Percentiles rank a stretch among this genome's conserved stretches.
Conservation (phyloP, 2,113 vertebrate species). For the Potamarius usumacintae region DNA sequence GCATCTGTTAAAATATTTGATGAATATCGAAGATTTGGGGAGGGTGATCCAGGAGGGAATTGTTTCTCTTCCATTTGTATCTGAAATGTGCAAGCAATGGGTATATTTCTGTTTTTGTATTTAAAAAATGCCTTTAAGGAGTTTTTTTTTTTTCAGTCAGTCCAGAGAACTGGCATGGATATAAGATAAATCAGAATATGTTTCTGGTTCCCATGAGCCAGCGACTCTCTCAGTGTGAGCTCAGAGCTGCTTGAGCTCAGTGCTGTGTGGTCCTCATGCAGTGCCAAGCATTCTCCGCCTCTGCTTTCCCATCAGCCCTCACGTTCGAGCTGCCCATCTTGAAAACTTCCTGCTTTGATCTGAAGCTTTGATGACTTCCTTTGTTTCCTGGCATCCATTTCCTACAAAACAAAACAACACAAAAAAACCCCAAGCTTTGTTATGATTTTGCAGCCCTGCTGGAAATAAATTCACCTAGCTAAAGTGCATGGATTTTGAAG, state of each 20-base stretch:
- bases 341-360: conserved; percentile 36
- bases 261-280: conserved; percentile 49
- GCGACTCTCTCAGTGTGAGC: conserved; percentile 35
- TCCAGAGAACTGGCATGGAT: conserved; percentile 13
- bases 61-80: not conserved
- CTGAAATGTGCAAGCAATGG: not conserved
- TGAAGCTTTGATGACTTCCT: conserved; percentile 33
- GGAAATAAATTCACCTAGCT: conserved; percentile 36
- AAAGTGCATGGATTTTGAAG: conserved; percentile 30
- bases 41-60: not conserved
- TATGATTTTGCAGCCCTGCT: conserved; percentile 19
- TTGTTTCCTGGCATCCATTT: conserved; percentile 19
- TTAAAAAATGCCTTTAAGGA: not conserved
- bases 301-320: conserved; percentile 14
- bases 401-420: not conserved
- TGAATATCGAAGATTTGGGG: not conserved
- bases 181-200: not conserved
- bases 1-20: conserved; percentile 1
- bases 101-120: not conserved
- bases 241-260: conserved; percentile 23
- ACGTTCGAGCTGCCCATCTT: conserved; percentile 22
- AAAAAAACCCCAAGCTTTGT: not conserved
- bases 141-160: conserved; percentile 3
- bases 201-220: conserved; percentile 39
- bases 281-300: conserved; percentile 23